Evolutionary conservation across 2,888 invertebrate genomes (phyloP), one percentile per base, ranked within the genome.

Genomic region (Ptycholaimellus sp.): DNA sequence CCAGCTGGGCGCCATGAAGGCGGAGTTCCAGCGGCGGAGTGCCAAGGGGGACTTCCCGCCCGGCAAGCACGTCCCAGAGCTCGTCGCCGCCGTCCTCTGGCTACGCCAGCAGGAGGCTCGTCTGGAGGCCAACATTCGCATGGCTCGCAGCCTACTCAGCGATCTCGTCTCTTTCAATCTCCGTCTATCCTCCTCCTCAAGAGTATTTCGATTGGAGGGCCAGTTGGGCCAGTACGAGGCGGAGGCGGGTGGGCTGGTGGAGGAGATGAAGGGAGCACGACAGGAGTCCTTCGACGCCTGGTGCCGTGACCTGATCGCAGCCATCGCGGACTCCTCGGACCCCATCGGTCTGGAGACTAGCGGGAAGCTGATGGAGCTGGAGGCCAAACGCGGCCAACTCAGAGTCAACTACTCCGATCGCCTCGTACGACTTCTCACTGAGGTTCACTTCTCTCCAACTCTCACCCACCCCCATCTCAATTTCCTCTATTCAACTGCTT

Each of bases 371-470:
- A 65, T 67, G 65, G 59, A 63, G 40, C 43, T 65, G 38, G 58
- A 59, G 42, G 56, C 59, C 32, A 55, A 53, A 34, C 59, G 60
- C 41, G 64, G 65, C 5, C 59, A 61, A 41, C 49, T 66, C 37
- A 71, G 72, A 42, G 90, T 96, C 1, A 83, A 80, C 51, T 93
- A 80, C 61, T 79, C 82, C 51, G 76, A 80, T 1, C 70, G 77
- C 33, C 61, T 90, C 35, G 75, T 80, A 11, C 72, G 73, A 30
- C 65, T 82, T 34, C 75, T 85, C 51, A 66, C 76, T 42, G 87
- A 93, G 62, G 81, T 85, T 7, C 6, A n/a, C n/a, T n/a, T n/a
- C n/a, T n/a, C n/a, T n/a, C n/a, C n/a, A n/a, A n/a, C n/a, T n/a
- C n/a, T n/a, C n/a, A n/a, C n/a, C n/a, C n/a, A n/a, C n/a, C n/a